phyloP scores from a whole-genome alignment of 2,113 vertebrate species.

The Pteronura brasiliensis region DNA sequence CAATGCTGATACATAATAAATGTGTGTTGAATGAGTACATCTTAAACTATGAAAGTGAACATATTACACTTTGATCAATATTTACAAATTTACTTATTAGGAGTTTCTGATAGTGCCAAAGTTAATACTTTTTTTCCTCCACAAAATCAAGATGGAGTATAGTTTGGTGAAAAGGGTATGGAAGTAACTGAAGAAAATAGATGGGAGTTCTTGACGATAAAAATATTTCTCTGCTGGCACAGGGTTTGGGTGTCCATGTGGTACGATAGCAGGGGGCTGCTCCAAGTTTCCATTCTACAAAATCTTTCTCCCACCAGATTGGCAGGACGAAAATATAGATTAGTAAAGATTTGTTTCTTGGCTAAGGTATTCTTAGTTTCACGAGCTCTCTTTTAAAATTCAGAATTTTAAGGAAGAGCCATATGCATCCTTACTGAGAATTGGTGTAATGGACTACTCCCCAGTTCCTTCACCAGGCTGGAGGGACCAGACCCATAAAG shows the following conservation, averaged over 20 bases:
- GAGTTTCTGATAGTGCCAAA: background rate
- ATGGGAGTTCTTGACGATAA: background rate
- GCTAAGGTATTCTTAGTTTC: constrained; percentile 44
- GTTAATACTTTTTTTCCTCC: background rate
- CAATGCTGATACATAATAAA: background rate
- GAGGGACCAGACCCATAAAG: background rate
- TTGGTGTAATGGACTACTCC: background rate
- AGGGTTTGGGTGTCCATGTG: background rate
- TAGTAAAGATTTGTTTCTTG: constrained; percentile 47
- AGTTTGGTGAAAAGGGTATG: background rate
- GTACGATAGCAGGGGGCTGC: background rate
- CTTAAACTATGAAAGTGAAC: background rate
- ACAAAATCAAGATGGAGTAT: background rate
- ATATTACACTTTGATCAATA: background rate
- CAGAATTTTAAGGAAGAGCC: background rate
- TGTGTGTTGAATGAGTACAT: background rate
- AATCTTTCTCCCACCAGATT: background rate
- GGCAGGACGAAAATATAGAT: constrained; percentile 35
- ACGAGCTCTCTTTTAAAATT: constrained; percentile 36
- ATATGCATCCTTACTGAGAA: background rate
- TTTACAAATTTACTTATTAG: background rate
- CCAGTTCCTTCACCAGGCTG: background rate
- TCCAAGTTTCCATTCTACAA: background rate
- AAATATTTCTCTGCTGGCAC: background rate
- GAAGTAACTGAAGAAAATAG: background rate